A percentile compares a stretch with the other conserved stretches of the same genome.
These are phyloP conservation scores for Erebia palarica DNA, from an alignment of 2,888 invertebrate species.

Conservation along the genomic window DNA sequence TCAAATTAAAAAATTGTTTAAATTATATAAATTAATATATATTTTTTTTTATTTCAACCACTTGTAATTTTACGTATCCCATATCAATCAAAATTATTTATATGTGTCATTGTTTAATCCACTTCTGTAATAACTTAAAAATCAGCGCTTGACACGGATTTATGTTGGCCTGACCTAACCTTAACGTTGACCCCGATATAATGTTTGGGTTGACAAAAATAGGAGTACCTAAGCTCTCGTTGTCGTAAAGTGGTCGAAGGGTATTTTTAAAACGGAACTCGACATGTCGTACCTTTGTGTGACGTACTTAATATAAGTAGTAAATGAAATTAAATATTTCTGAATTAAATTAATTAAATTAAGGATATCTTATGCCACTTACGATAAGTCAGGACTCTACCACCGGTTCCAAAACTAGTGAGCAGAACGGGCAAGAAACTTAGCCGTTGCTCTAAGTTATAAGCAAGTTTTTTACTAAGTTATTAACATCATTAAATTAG, in stretches of 20 bases:
- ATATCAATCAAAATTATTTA: conserved; percentile 17
- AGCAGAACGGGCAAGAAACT: too few relatives aligned
- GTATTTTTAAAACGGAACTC: conserved; percentile 17
- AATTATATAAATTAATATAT: neutral
- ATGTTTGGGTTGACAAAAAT: conserved; percentile 40
- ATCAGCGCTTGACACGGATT: conserved; percentile 36
- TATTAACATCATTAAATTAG: too few relatives aligned
- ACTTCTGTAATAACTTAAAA: conserved; percentile 32
- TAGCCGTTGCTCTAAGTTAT: too few relatives aligned
- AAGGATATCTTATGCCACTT: too few relatives aligned
- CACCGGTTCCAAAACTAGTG: too few relatives aligned
- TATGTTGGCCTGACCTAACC: conserved; percentile 41
- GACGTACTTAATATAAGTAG: too few relatives aligned
- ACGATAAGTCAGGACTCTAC: too few relatives aligned
- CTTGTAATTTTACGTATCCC: neutral
- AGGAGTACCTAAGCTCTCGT: conserved; percentile 27
- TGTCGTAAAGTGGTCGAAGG: conserved; percentile 14
- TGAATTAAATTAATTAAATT: too few relatives aligned
- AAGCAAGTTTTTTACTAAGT: too few relatives aligned
- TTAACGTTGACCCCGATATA: conserved; percentile 41
- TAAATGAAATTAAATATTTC: too few relatives aligned
- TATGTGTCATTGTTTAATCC: conserved; percentile 15
- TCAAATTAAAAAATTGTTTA: neutral
- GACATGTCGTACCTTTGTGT: neutral
- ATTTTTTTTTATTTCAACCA: neutral